phyloP scores from a whole-genome alignment of 2,888 invertebrate genomes.

The Phengaris alcon region DNA sequence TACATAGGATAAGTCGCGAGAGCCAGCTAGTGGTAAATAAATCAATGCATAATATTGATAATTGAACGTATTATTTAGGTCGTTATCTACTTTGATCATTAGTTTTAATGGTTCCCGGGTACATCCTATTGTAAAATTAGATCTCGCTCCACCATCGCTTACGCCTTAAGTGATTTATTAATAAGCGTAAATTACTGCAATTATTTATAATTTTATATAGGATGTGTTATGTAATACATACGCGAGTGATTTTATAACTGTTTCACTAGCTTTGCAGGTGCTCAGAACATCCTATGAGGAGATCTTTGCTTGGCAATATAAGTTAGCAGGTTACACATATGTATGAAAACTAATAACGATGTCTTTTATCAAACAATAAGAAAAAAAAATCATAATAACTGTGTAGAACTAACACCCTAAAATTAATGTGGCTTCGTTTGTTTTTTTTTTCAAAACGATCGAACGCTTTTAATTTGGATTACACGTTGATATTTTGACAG shows the following conservation, averaged over 20 bases:
- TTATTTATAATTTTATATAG: slow-evolving; percentile 17
- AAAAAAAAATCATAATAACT: background rate
- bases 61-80: background rate
- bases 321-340: too few species aligned
- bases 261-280: slow-evolving; percentile 11
- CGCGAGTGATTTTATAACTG: slow-evolving; percentile 1
- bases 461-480: background rate
- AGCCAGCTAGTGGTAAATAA: background rate
- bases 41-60: background rate
- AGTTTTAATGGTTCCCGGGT: background rate
- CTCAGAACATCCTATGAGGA: background rate
- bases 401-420: background rate
- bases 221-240: slow-evolving; percentile 10
- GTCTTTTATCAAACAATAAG: too few species aligned
- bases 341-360: too few species aligned
- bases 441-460: background rate
- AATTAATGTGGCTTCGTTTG: background rate
- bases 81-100: background rate
- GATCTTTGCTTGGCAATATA: background rate
- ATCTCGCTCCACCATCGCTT: background rate
- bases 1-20: too few species aligned
- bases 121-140: slow-evolving; percentile 17
- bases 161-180: slow-evolving; percentile 11
- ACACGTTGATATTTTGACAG: background rate
- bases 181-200: slow-evolving; percentile 11